Evolutionary conservation across 1,140 invertebrate species (phyloP), one percentile per base, ranked within the genome.

Genomic region (Delia radicum): DNA sequence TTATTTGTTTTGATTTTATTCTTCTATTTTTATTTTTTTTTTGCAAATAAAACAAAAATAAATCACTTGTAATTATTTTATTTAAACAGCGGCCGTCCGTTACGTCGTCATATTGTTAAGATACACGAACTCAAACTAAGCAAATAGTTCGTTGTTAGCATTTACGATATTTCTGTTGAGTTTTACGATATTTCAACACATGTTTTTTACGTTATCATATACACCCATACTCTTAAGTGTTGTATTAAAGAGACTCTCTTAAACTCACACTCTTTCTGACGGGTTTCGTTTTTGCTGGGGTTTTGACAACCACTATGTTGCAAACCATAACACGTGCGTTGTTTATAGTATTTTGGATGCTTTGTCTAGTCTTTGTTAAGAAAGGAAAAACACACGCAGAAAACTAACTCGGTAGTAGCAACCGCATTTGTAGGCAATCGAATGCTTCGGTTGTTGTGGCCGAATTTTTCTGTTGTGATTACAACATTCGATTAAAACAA

Each of bases 91-190:
- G 71, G 77, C 63, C 78, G 77, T 82, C 82, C 82, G 82, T 83
- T 76, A 81, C 73, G 78, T 76, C 71, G 74, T 78, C 79, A 81
- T 82, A 67, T 78, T 82, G 79, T 77, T 80, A 80, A 75, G 79
- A 79, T 78, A 81, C 77, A 77, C 76, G 77, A 78, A 80, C 73
- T 77, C 65, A 76, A 77, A 77, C 77, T 76, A 71, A 74, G 72
- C 76, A 65, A n/a, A n/a, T n/a, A n/a, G n/a, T n/a, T n/a, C n/a
- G n/a, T n/a, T n/a, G 55, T 29, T 15, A 18, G 26, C 12, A 27
- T 8, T 63, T 74, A 28, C 61, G 63, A 67, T 55, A 55, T 55
- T 55, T 55, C 4, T 55, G 3, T 55, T 2, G 12, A 21, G 8
- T 55, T 55, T 55, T 55, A 55, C 48, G 48, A 8, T 24, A 55